Evolutionary conservation across 2,797 vertebrate species (phyloP).

Genomic region (Ciconia nigra): DNA sequence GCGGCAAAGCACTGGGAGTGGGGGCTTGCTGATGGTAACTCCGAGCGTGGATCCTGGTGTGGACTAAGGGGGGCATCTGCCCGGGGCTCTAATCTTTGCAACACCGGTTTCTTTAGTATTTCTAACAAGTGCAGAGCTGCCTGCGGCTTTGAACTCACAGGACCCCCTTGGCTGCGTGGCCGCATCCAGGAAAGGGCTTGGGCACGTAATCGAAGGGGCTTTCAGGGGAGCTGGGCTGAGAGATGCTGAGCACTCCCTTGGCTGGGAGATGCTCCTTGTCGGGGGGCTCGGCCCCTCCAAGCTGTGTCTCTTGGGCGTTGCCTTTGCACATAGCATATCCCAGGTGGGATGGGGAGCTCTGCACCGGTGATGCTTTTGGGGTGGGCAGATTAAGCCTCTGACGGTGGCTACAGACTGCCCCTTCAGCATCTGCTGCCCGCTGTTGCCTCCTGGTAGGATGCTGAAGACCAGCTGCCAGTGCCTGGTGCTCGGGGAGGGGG

Average conservation of each 20-base stretch:
- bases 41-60: accelerated
- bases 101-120: accelerated
- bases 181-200: not conserved
- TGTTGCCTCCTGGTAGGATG: not conserved
- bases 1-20: accelerated
- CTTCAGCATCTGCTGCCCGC: not conserved
- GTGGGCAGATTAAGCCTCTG: not conserved
- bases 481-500: accelerated
- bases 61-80: accelerated
- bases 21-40: accelerated
- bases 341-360: accelerated
- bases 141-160: not conserved
- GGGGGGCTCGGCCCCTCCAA: accelerated
- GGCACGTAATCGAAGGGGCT: accelerated
- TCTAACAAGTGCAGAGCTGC: not conserved
- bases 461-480: accelerated
- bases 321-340: accelerated
- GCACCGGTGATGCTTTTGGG: not conserved
- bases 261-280: not conserved
- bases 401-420: not conserved
- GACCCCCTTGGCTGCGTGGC: not conserved
- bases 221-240: not conserved
- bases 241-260: not conserved
- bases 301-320: not conserved
- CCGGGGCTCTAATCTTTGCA: not conserved